These are phyloP conservation scores for Camponotus fellah DNA, from an alignment of 2,888 invertebrate genomes.

Conservation along the genomic window DNA sequence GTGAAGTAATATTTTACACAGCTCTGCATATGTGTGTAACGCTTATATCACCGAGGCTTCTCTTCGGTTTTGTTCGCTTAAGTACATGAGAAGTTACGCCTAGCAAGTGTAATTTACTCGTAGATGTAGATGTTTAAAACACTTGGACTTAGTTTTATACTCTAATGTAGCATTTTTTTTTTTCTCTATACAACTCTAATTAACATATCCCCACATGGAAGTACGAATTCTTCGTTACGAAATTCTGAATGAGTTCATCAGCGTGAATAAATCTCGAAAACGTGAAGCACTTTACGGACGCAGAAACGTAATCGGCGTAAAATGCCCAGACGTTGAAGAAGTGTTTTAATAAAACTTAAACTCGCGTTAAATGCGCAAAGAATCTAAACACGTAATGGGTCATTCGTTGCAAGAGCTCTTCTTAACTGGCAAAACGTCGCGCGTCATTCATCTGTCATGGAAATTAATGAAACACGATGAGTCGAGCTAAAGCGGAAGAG, in stretches of 20 bases:
- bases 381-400: constrained; percentile 32
- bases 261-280: constrained; percentile 36
- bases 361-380: not conserved
- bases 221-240: constrained; percentile 70
- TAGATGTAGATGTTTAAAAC: constrained; percentile 54
- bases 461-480: constrained; percentile 40
- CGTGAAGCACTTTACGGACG: not conserved
- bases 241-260: constrained; percentile 27
- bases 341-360: not conserved
- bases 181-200: constrained; percentile 73
- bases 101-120: constrained; percentile 54
- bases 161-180: constrained; percentile 70
- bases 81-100: constrained; percentile 64
- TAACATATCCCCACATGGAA: constrained; percentile 81
- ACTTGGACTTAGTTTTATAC: constrained; percentile 58
- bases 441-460: constrained; percentile 43
- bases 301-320: not conserved
- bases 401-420: constrained; percentile 42
- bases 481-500: constrained; percentile 18
- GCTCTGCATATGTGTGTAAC: constrained; percentile 42
- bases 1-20: constrained; percentile 54
- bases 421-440: constrained; percentile 10
- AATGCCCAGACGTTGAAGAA: constrained; percentile 9
- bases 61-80: constrained; percentile 57
- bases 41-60: constrained; percentile 45